Evolutionary conservation across 2,888 invertebrate genomes (phyloP).

Genomic region (Drosophila birchii): DNA sequence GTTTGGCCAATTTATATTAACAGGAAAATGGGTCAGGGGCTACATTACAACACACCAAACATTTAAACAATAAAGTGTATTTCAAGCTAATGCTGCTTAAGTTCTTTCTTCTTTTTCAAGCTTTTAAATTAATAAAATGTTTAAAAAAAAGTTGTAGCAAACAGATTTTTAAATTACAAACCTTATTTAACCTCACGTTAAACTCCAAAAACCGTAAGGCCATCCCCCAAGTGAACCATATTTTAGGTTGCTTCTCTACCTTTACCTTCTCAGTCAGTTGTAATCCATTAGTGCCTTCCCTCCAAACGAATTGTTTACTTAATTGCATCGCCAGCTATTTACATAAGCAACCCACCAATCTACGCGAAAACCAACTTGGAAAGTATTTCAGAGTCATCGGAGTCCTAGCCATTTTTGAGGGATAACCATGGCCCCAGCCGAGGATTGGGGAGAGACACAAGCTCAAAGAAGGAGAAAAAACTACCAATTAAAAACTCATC

Average conservation of each 20-base stretch:
- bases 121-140: not conserved
- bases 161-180: not conserved
- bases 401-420: constrained; percentile 20
- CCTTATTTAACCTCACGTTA: not conserved
- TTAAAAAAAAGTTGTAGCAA: no score
- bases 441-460: constrained; percentile 11
- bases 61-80: not conserved
- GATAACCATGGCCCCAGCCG: constrained; percentile 10
- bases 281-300: constrained; percentile 16
- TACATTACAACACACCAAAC: not conserved
- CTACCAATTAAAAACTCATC: constrained; percentile 52
- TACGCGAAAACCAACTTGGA: constrained; percentile 15
- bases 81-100: not conserved
- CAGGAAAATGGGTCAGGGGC: constrained; percentile 10
- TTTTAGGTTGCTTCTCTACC: not conserved
- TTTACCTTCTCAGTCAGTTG: not conserved
- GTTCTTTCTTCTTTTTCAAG: not conserved
- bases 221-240: constrained; percentile 7
- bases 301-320: constrained; percentile 17
- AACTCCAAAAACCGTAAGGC: not conserved
- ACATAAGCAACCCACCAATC: constrained; percentile 20
- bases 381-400: constrained; percentile 28
- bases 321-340: constrained; percentile 30
- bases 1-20: constrained; percentile 64
- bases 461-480: constrained; percentile 16